A percentile compares a stretch with the other conserved stretches of the same genome.
Conservation (phyloP, 2,797 vertebrate genomes). For the Gymnothorax javanicus region DNA sequence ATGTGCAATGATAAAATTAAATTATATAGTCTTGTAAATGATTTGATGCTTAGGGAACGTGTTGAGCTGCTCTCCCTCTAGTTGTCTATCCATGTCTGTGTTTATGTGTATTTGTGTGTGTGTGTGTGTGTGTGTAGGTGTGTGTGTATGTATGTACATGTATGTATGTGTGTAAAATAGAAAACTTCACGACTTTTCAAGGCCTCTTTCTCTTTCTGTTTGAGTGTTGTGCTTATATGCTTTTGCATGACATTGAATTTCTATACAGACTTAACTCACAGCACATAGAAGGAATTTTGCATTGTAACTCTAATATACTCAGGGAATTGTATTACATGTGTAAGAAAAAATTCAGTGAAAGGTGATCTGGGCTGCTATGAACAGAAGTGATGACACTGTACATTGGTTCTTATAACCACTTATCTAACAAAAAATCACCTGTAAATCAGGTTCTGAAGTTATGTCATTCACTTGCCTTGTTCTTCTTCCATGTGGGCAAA, state of each 20-base stretch:
- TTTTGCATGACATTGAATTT: background rate
- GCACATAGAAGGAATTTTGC: background rate
- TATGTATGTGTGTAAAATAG: no score
- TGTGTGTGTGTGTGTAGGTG: background rate
- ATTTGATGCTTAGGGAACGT: background rate
- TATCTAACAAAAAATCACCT: background rate
- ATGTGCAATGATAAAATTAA: background rate
- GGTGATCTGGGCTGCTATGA: background rate
- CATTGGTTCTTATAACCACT: background rate
- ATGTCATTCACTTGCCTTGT: background rate
- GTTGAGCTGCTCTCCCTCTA: no score
- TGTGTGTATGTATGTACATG: background rate
- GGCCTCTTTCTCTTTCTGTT: background rate
- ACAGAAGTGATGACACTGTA: background rate
- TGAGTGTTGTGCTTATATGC: background rate
- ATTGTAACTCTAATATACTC: background rate
- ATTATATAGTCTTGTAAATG: background rate
- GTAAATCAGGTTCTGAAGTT: background rate
- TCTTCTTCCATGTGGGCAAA: background rate
- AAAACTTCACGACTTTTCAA: no score
- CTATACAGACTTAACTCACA: background rate
- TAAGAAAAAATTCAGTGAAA: background rate
- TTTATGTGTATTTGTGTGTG: background rate
- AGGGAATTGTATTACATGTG: background rate
- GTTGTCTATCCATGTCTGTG: background rate